phyloP scores from a whole-genome alignment of 2,797 vertebrate genomes.

The Stomatorhinus walkeri region DNA sequence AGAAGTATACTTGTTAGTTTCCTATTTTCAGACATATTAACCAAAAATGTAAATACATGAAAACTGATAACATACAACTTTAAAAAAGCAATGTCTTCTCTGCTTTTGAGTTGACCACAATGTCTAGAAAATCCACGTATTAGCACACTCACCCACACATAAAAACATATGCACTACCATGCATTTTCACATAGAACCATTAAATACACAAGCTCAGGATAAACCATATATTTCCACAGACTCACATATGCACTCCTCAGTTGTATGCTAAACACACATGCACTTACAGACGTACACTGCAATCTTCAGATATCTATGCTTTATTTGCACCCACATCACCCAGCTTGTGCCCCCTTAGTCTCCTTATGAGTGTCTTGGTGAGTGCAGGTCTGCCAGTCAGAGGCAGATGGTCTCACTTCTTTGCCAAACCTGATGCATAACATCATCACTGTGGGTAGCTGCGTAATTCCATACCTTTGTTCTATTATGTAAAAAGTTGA shows the following conservation, averaged over 20 bases:
- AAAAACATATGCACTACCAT: not conserved
- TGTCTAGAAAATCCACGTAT: not conserved
- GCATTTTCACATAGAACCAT: not conserved
- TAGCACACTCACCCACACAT: not conserved
- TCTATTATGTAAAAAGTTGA: not conserved
- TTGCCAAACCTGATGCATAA: not conserved
- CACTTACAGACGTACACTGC: not conserved
- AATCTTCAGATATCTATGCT: not conserved
- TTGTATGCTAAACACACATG: constrained; percentile 2
- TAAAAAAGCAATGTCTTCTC: not conserved
- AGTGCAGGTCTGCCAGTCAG: not conserved
- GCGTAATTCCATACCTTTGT: not conserved
- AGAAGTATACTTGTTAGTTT: not conserved
- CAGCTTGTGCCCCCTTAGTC: not conserved
- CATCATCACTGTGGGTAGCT: not conserved
- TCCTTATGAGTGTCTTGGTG: not conserved
- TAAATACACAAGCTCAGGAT: not conserved
- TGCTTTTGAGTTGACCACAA: not conserved
- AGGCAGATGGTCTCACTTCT: not conserved
- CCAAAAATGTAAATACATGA: not conserved
- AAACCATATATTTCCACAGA: not conserved
- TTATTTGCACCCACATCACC: not conserved
- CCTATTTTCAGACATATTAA: not conserved
- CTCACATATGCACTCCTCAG: constrained; percentile 1
- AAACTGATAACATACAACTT: not conserved